Conservation (phyloP, 2,888 invertebrate genomes). For the Pecten maximus region DNA sequence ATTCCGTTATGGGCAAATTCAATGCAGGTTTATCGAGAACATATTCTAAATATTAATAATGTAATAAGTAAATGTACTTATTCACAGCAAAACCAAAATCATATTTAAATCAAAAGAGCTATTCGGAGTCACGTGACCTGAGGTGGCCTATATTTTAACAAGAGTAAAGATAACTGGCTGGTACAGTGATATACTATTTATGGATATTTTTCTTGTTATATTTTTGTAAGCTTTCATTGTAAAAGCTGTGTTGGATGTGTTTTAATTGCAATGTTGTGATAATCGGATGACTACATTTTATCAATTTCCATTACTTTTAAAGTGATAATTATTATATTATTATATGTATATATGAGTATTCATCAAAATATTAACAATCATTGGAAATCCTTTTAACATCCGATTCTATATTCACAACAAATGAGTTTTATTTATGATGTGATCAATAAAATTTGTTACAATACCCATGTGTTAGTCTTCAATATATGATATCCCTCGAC, state of each 20-base stretch:
- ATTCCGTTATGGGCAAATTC: too few relatives aligned
- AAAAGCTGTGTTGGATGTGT: neutral
- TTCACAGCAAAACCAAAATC: neutral
- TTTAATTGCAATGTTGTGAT: neutral
- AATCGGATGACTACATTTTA: neutral
- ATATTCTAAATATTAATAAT: too few relatives aligned
- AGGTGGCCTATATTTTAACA: neutral
- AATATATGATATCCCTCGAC: neutral
- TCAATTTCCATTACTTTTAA: neutral
- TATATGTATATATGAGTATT: neutral
- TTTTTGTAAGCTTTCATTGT: conserved; percentile 23
- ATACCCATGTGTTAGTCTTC: neutral
- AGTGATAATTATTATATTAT: neutral
- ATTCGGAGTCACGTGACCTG: neutral
- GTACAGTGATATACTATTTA: neutral
- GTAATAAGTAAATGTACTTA: too few relatives aligned
- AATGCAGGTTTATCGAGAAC: too few relatives aligned
- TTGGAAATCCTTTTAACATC: neutral
- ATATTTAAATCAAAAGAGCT: conserved; percentile 11
- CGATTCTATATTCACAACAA: neutral
- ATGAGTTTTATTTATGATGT: neutral
- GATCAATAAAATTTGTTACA: neutral
- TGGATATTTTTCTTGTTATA: neutral
- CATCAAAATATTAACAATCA: conserved; percentile 22
- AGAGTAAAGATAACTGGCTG: neutral